These are phyloP conservation scores for Xylota segnis DNA, from an alignment of 2,888 invertebrate genomes.

Conservation along the genomic window DNA sequence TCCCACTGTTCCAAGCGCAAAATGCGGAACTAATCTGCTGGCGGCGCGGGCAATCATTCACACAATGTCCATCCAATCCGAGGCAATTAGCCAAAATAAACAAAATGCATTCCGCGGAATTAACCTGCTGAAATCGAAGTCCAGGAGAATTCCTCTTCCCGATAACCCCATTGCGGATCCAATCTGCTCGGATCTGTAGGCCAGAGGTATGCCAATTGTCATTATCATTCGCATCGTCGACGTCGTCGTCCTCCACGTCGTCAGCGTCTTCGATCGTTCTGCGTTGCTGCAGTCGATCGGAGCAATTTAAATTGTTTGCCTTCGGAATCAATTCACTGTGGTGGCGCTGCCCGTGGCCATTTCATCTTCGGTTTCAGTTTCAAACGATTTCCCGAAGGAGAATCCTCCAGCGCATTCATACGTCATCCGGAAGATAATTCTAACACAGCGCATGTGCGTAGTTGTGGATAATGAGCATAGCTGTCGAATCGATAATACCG, in stretches of 20 bases:
- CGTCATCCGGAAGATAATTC: conserved; percentile 35
- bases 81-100: conserved; percentile 71
- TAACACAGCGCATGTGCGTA: background rate
- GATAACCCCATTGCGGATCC: conserved; percentile 5
- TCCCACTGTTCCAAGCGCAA: conserved; percentile 43
- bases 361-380: conserved; percentile 14
- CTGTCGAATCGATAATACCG: conserved; percentile 29
- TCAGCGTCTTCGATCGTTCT: background rate
- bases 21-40: conserved; percentile 65
- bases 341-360: conserved; percentile 49
- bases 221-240: conserved; percentile 56
- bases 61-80: conserved; percentile 38
- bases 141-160: conserved; percentile 12
- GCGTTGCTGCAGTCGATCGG: conserved; percentile 32
- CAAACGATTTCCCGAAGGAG: conserved; percentile 1
- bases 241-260: background rate
- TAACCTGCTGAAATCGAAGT: conserved; percentile 61
- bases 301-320: conserved; percentile 72
- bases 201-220: conserved; percentile 55
- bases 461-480: conserved; percentile 52
- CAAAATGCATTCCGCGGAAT: conserved; percentile 65
- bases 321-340: conserved; percentile 30
- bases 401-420: conserved; percentile 25
- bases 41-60: conserved; percentile 37
- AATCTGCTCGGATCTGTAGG: conserved; percentile 30